A percentile compares a stretch with the other conserved stretches of the same genome.
Conservation (phyloP, 2,888 invertebrate species). For the Cyrtodaria siliqua region DNA sequence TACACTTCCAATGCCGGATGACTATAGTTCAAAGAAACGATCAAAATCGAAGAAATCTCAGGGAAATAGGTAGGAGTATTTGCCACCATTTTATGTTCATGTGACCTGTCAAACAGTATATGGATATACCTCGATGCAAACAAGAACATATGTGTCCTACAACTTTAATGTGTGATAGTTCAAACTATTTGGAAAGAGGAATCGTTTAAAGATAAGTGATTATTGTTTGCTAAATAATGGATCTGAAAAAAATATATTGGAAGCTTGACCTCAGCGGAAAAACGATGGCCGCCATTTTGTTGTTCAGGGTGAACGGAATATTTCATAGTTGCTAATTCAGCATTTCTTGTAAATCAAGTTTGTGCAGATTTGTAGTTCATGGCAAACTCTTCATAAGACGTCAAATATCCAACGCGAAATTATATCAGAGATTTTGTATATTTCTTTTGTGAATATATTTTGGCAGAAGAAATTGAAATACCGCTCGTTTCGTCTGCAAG, state of each 20-base stretch:
- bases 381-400: too few species aligned
- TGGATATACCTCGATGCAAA: not conserved
- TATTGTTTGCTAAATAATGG: not conserved
- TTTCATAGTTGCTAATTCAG: slow-evolving; percentile 43
- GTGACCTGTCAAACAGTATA: slow-evolving; percentile 64
- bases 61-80: slow-evolving; percentile 92
- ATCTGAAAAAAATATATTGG: slow-evolving; percentile 10
- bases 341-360: too few species aligned
- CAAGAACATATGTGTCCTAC: too few species aligned
- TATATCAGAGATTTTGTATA: too few species aligned
- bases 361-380: too few species aligned
- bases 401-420: too few species aligned
- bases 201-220: not conserved
- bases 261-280: slow-evolving; percentile 9
- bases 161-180: too few species aligned
- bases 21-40: slow-evolving; percentile 90
- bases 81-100: slow-evolving; percentile 26
- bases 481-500: too few species aligned
- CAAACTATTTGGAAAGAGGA: not conserved
- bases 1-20: slow-evolving; percentile 93
- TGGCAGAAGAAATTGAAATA: too few species aligned
- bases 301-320: not conserved
- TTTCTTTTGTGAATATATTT: too few species aligned
- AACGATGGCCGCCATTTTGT: slow-evolving; percentile 48
- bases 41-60: slow-evolving; percentile 91